Base-by-base conservation (phyloP, 2,888 invertebrate species). In the Aromia moschata region DNA sequence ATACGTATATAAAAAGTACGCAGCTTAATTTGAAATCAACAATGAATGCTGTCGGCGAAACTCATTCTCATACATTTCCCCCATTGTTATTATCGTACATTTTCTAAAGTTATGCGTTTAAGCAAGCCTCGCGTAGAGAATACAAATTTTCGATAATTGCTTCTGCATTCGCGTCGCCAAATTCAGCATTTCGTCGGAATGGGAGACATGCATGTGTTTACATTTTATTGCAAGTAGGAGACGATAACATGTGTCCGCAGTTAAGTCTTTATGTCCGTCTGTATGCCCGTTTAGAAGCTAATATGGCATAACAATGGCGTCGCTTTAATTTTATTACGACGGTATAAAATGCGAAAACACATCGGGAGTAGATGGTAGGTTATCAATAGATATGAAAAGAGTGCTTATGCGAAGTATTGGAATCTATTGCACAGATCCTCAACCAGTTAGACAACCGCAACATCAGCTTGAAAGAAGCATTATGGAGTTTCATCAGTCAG, bases 251-350 rank as follows among this genome's bases (percentile, higher is more conserved):
- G 41, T 33, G 16, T 31, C 5, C 25, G 46, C 51, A 36, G 55
- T 45, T 45, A 52, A 60, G 49, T 45, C 44, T 61, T 51, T 53
- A 45, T 43, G 37, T 20, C 31, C 45, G 33, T 58, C 31, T 58
- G 44, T 53, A 61, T 57, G 49, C 57, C 33, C 57, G 30, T 57
- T 51, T 49, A 41, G 51, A 58, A 54, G 44, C 61, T 46, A 56
- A 61, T 61, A 61, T 55, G 51, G 61, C 51, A 51, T 58, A 37
- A 49, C 44, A 53, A 58, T 57, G 54, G 53, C 37, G 47, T 20
- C 17, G 44, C 37, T 60, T 57, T 60, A 60, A 56, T 60, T 60
- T 60, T 60, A 60, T 60, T 57, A 37, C 20, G 38, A 49, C 40
- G 37, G 54, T 43, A 56, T 57, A 57, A 45, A n/a, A n/a, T n/a